Conservation (phyloP, 2,797 vertebrate species). For the Apogon talboti region DNA sequence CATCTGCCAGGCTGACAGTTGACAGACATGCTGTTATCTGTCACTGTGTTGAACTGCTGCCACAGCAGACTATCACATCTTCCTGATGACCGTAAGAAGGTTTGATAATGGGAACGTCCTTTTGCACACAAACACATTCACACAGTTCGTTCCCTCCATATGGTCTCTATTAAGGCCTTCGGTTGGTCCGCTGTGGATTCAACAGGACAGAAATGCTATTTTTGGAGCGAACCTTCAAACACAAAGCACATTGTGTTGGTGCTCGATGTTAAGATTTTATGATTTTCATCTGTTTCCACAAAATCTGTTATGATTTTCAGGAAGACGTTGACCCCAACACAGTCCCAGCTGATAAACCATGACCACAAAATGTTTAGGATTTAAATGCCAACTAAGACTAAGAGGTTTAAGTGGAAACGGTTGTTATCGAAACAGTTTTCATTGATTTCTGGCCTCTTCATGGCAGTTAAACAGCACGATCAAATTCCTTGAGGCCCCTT, state of each 20-base stretch:
- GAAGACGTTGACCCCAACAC: too few species aligned
- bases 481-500: too few species aligned
- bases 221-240: conserved; percentile 15
- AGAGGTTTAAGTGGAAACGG: too few species aligned
- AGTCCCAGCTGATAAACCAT: too few species aligned
- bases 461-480: too few species aligned
- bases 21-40: conserved; percentile 83
- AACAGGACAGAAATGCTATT: conserved; percentile 14
- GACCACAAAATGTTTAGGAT: too few species aligned
- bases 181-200: conserved; percentile 17
- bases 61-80: conserved; percentile 68
- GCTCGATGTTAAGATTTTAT: neutral
- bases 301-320: too few species aligned
- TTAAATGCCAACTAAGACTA: too few species aligned
- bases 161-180: conserved; percentile 34
- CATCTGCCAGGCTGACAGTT: conserved; percentile 80
- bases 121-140: conserved; percentile 18
- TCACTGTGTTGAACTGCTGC: conserved; percentile 69
- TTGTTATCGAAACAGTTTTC: too few species aligned
- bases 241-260: neutral
- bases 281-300: neutral
- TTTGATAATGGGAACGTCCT: conserved; percentile 65
- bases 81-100: conserved; percentile 64
- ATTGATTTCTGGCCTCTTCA: too few species aligned
- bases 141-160: conserved; percentile 37